Evolutionary conservation across 2,888 invertebrate species (phyloP), one percentile per base, ranked within the genome.

Genomic region (Heliconius cydno): DNA sequence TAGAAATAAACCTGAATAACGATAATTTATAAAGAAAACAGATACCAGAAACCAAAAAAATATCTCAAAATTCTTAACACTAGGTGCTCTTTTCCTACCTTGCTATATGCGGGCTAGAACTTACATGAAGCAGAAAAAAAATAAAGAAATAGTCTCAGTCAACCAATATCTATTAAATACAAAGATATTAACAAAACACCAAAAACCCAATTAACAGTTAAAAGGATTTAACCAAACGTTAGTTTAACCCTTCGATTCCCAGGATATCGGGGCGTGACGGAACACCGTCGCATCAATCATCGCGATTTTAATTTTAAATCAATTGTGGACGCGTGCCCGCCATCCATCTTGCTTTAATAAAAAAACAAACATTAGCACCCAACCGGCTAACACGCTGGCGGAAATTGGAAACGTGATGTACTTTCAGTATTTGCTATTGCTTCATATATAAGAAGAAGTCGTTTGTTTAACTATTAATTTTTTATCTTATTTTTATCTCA

Each of bases 281-380:
- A 85, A 86, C 88, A 85, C 83, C 85, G 85, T 78, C 83, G 80
- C 90, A 93, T 94, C 94, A 90, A 94, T 94, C 94, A 94, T 88
- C 77, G 82, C 86, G 87, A 86, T 88, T 94, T 94, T 92, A 91
- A 92, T 92, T 93, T 92, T 91, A 91, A 95, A 95, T 94, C 94
- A 94, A 94, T 94, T 94, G 91, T 90, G 83, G 87, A 80, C 89
- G 92, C 94, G 94, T 94, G 94, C 82, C 86, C 83, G 52, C 82
- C 91, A 95, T 95, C 92, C 93, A 94, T 95, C 94, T 94, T 92
- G 85, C 84, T 89, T 92, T 94, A 94, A 94, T 94, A 84, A 84
- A 84, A 52, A 85, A 86, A 84, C 82, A 84, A 84, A 84, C 84
- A 84, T 84, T 83, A 81, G 77, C 80, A 80, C 67, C 75, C 81